Percentiles rank a stretch among this genome's conserved stretches.
These are phyloP conservation scores for Cyanoderma ruficeps DNA, from an alignment of 2,113 vertebrate genomes.

Conservation along the genomic window DNA sequence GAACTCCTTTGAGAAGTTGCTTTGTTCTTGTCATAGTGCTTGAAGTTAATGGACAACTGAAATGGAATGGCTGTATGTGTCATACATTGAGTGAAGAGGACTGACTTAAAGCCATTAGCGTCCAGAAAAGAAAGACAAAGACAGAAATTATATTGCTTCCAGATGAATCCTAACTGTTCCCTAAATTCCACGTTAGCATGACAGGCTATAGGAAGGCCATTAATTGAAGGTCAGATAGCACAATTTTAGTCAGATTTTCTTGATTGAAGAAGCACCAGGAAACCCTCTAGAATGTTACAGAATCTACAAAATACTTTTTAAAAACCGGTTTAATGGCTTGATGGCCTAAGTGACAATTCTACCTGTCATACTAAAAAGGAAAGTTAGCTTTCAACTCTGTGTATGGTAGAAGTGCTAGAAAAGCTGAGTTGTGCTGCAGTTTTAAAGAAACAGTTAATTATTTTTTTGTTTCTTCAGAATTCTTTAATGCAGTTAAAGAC, in stretches of 20 bases:
- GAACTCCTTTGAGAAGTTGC: slow-evolving; percentile 71
- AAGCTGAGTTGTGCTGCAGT: slow-evolving; percentile 6
- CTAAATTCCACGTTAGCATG: slow-evolving; percentile 81
- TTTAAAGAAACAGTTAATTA: not conserved
- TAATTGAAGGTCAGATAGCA: slow-evolving; percentile 83
- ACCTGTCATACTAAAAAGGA: slow-evolving; percentile 69
- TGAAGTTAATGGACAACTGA: slow-evolving; percentile 86
- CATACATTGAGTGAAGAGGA: slow-evolving; percentile 84
- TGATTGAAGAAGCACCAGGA: slow-evolving; percentile 78
- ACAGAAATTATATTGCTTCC: slow-evolving; percentile 82
- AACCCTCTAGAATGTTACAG: slow-evolving; percentile 77
- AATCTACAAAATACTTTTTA: slow-evolving; percentile 70
- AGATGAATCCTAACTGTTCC: slow-evolving; percentile 80
- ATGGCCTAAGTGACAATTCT: slow-evolving; percentile 73
- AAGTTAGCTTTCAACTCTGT: slow-evolving; percentile 42
- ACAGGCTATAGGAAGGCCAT: slow-evolving; percentile 82
- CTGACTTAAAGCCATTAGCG: slow-evolving; percentile 92
- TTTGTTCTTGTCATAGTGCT: slow-evolving; percentile 85
- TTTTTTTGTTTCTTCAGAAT: slow-evolving; percentile 37
- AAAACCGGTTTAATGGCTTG: slow-evolving; percentile 71
- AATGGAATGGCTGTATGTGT: slow-evolving; percentile 82
- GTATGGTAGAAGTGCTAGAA: slow-evolving; percentile 31
- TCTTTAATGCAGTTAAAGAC: not conserved
- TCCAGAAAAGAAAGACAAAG: slow-evolving; percentile 86
- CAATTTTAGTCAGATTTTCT: slow-evolving; percentile 79